Conservation (phyloP, 2,113 vertebrate species). For the Apistogramma diplotaenia region DNA sequence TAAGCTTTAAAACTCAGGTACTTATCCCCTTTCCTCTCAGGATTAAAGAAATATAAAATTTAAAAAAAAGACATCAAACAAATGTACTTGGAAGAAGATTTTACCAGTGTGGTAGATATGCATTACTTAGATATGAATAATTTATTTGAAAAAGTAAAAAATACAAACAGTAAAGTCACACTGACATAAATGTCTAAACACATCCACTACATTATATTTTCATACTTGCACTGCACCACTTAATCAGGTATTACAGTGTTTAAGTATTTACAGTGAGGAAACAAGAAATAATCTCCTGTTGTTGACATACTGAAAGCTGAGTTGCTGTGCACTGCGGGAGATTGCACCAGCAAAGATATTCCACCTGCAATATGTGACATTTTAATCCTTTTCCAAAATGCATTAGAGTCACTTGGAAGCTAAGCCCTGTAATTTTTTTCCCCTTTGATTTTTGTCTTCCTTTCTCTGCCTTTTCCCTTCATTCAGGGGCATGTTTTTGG, state of each 20-base stretch:
- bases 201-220: constrained; percentile 13
- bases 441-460: neutral
- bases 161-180: constrained; percentile 27
- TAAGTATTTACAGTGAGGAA: constrained; percentile 10
- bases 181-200: constrained; percentile 25
- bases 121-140: constrained; percentile 23
- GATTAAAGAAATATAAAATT: neutral
- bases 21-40: neutral
- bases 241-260: neutral
- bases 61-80: constrained; percentile 9
- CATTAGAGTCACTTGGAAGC: constrained; percentile 11
- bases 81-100: constrained; percentile 17
- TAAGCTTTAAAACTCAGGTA: neutral
- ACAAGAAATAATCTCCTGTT: neutral
- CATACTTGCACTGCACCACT: neutral
- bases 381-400: constrained; percentile 29
- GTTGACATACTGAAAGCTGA: neutral
- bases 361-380: neutral
- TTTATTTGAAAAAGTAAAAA: constrained; percentile 63
- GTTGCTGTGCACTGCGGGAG: neutral
- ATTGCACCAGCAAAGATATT: constrained; percentile 6
- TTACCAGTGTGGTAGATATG: neutral
- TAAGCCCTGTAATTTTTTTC: constrained; percentile 4
- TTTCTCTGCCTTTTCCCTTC: neutral
- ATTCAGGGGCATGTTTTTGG: neutral